Evolutionary conservation across 2,888 invertebrate species (phyloP).

Genomic region (Protodeltote pygarga): DNA sequence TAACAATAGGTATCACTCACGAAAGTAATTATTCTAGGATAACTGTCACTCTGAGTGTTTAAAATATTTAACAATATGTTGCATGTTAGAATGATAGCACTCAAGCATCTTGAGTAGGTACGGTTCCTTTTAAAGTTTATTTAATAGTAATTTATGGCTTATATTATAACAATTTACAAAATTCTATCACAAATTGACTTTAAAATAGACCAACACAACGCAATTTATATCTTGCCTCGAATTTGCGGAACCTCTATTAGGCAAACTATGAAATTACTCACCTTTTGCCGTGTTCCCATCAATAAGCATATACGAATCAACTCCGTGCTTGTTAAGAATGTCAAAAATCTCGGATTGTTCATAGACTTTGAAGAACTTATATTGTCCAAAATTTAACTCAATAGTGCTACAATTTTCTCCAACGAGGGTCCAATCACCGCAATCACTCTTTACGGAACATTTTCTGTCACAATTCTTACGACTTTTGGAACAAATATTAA

Average conservation of each 20-base stretch:
- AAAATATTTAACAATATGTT: no score
- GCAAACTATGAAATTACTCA: constrained; percentile 60
- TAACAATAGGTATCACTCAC: no score
- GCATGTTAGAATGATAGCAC: no score
- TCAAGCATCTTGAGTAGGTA: no score
- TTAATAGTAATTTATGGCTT: no score
- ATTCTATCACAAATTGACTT: no score
- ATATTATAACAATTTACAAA: no score
- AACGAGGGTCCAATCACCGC: constrained; percentile 68
- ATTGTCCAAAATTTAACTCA: constrained; percentile 79
- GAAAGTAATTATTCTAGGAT: no score
- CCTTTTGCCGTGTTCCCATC: constrained; percentile 92
- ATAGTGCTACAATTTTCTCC: constrained; percentile 62
- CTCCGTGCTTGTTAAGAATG: constrained; percentile 71
- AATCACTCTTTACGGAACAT: constrained; percentile 59
- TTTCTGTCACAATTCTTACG: constrained; percentile 60
- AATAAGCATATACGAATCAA: constrained; percentile 85
- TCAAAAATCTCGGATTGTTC: constrained; percentile 79
- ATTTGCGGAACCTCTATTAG: no score
- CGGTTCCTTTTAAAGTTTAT: no score
- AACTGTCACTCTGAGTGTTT: no score
- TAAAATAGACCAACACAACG: no score
- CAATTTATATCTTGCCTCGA: neutral
- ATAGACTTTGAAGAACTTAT: constrained; percentile 81
- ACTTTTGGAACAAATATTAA: constrained; percentile 58